Base-by-base conservation (phyloP, 2,113 vertebrate species). In the Natator depressus region DNA sequence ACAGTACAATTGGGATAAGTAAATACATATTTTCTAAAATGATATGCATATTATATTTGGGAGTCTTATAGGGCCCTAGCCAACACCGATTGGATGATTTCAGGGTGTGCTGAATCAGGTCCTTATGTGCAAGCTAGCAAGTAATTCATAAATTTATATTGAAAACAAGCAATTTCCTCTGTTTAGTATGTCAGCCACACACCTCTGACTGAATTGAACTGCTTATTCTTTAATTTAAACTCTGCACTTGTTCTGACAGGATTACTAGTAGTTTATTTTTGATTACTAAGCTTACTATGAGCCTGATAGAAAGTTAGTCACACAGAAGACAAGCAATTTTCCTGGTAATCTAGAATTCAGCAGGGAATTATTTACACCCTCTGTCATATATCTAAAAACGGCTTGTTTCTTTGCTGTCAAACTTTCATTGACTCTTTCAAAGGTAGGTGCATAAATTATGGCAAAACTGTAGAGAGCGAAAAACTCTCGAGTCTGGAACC, bases 391-490 rank as follows among this genome's bases (percentile, higher is more conserved):
- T 91, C 95, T 93, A 46, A 92, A 62, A 95, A 83, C 10, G 25
- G 35, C 29, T 85, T 88, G 89, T 91, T 87, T 91, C 49, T 69
- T 88, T 91, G 89, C 90, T 96, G 95, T 93, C 96, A 96, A 93
- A 50, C 88, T 85, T 95, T 96, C 93, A 96, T 96, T 94, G 90
- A 89, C 54, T 95, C 53, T 80, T 95, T 93, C 83, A 97, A 95
- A 96, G 82, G 93, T 94, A 97, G 96, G 97, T 97, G 95, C 94
- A 97, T 98, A 97, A 97, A 97, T 97, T 96, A 95, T 72, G 91
- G 94, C 65, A 88, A 94, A 98, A 94, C 87, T 89, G 85, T 93
- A 80, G 90, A 85, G 65, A 91, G 78, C 94, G 72, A 84, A 95
- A 93, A 96, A 98, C 92, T 97, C 95, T 96, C 90, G 93, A 94